Evolutionary conservation across 2,888 invertebrate genomes (phyloP).

Genomic region (Caenorhabditis sp.): DNA sequence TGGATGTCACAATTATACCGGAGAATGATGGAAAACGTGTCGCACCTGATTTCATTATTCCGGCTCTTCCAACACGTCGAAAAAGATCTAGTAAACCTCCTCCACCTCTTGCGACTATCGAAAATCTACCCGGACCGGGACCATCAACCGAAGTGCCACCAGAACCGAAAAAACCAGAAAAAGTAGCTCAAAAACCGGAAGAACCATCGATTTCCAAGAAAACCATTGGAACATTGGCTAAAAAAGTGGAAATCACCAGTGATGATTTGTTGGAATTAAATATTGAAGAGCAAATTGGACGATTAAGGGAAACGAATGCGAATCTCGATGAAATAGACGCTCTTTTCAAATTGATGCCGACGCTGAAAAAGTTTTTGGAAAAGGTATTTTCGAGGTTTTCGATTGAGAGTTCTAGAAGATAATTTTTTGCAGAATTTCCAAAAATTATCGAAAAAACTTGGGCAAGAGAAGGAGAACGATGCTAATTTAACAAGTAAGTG

Average conservation of each 20-base stretch:
- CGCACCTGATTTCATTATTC: slow-evolving; percentile 32
- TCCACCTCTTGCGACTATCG: background rate
- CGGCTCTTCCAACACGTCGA: slow-evolving; percentile 21
- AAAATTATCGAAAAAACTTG: slow-evolving; percentile 3
- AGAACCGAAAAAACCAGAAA: slow-evolving; percentile 5
- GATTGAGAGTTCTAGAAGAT: too few species aligned
- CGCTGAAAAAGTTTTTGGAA: slow-evolving; percentile 13
- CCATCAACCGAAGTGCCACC: background rate
- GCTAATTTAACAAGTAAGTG: too few species aligned
- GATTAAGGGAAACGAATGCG: background rate
- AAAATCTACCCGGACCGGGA: background rate
- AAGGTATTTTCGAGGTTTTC: background rate
- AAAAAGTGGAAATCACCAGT: background rate
- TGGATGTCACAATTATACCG: slow-evolving; percentile 33
- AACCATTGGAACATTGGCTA: too few species aligned
- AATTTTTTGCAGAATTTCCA: background rate
- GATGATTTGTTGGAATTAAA: slow-evolving; percentile 4
- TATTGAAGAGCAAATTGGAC: slow-evolving; percentile 13
- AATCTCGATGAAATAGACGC: slow-evolving; percentile 29
- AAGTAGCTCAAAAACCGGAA: background rate
- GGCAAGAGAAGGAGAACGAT: background rate
- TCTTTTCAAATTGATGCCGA: slow-evolving; percentile 31
- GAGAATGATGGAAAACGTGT: slow-evolving; percentile 40
- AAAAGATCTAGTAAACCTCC: slow-evolving; percentile 15
- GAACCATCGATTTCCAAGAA: slow-evolving; percentile 9